Conservation (phyloP, 2,888 invertebrate species). For the Cerastis leucographa region DNA sequence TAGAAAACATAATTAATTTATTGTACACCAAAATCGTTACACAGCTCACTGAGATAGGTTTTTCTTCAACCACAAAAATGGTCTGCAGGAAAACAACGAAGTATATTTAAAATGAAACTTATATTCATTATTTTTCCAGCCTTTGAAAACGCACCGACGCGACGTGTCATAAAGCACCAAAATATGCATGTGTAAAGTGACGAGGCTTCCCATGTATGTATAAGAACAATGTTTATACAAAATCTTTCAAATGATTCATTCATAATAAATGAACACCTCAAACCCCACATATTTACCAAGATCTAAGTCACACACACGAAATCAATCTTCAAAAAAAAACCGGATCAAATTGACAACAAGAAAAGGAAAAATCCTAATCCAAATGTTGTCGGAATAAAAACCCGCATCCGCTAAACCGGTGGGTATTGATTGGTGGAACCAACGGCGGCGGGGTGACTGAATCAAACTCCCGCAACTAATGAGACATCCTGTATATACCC, state of each 20-base stretch:
- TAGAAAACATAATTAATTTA: neutral
- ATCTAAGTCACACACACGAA: constrained; percentile 4
- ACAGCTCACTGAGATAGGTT: neutral
- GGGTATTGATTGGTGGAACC: constrained; percentile 62
- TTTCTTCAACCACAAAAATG: neutral
- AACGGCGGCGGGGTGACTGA: constrained; percentile 62
- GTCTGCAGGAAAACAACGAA: neutral
- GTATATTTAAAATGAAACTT: neutral
- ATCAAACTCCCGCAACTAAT: constrained; percentile 66
- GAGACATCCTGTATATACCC: constrained; percentile 52
- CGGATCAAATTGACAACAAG: constrained; percentile 47
- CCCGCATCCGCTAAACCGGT: constrained; percentile 56
- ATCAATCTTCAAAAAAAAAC: constrained; percentile 25
- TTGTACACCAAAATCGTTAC: neutral
- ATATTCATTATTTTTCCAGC: neutral
- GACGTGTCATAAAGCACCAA: neutral
- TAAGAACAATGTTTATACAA: neutral
- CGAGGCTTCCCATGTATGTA: neutral
- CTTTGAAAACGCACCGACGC: neutral
- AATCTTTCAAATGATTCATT: neutral
- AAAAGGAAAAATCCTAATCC: constrained; percentile 43
- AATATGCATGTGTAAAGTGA: neutral
- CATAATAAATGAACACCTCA: constrained; percentile 22
- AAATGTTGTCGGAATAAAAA: constrained; percentile 54
- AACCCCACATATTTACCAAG: constrained; percentile 25